Conservation (phyloP, 2,113 vertebrate genomes). For the Nanorana parkeri region DNA sequence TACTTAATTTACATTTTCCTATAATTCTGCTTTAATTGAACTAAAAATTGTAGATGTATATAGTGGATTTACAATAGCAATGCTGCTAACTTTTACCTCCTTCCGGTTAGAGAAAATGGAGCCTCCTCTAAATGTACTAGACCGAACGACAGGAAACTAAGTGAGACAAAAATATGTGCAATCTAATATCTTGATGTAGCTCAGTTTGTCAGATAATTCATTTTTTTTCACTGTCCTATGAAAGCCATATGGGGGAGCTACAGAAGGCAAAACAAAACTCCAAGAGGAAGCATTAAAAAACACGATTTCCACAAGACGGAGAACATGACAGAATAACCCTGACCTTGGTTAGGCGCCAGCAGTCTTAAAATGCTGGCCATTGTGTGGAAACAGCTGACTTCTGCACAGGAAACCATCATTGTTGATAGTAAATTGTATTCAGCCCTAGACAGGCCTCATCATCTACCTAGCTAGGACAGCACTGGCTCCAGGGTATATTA, state of each 20-base stretch:
- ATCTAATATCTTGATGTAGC: too few species aligned
- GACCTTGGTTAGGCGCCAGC: conserved; percentile 79
- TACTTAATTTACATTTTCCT: too few species aligned
- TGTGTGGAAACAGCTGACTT: conserved; percentile 77
- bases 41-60: too few species aligned
- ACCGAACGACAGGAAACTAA: not conserved
- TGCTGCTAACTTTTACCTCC: not conserved
- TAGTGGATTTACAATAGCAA: not conserved
- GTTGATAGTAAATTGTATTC: conserved; percentile 63
- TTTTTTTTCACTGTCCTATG: not conserved
- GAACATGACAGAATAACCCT: conserved; percentile 70
- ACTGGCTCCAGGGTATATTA: conserved; percentile 54
- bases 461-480: conserved; percentile 47
- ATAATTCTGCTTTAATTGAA: too few species aligned
- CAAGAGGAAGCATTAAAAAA: conserved; percentile 27
- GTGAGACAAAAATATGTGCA: not conserved
- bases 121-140: not conserved
- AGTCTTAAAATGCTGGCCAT: conserved; percentile 65
- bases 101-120: not conserved
- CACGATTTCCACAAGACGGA: conserved; percentile 66
- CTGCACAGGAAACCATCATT: conserved; percentile 76
- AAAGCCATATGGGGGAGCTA: conserved; percentile 56
- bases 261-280: conserved; percentile 49
- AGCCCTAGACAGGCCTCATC: conserved; percentile 44
- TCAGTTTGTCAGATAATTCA: not conserved